Evolutionary conservation across 2,797 vertebrate species (phyloP).

Genomic region (Microhierax caerulescens): DNA sequence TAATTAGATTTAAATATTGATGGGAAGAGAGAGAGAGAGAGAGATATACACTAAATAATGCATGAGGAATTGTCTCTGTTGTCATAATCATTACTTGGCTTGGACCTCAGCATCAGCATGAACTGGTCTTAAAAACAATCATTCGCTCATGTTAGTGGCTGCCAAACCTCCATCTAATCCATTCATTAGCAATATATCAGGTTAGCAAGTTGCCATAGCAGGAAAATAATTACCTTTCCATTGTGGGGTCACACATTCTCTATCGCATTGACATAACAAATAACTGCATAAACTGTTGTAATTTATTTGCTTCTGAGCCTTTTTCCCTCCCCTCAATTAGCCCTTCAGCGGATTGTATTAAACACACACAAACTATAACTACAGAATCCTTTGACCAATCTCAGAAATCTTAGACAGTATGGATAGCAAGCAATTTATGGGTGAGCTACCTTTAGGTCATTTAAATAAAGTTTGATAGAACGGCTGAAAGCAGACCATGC

Average conservation of each 20-base stretch:
- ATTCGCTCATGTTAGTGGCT: neutral
- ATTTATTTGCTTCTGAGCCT: constrained; percentile 21
- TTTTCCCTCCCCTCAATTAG: neutral
- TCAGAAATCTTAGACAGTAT: neutral
- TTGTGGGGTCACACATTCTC: neutral
- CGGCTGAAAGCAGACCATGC: neutral
- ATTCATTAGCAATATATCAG: constrained; percentile 19
- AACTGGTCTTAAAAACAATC: neutral
- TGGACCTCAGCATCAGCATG: neutral
- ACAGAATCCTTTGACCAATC: neutral
- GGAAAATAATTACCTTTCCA: constrained; percentile 51
- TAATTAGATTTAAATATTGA: neutral
- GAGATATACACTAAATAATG: neutral
- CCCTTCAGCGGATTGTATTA: neutral
- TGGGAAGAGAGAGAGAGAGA: neutral
- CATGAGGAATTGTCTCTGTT: neutral
- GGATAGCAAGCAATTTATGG: neutral
- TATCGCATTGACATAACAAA: neutral
- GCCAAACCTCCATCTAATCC: constrained; percentile 13
- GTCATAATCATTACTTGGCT: neutral
- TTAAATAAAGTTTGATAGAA: neutral
- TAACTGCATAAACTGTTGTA: neutral
- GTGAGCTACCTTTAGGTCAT: neutral
- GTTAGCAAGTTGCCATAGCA: neutral
- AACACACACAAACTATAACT: neutral